Evolutionary conservation across 1,140 invertebrate species (phyloP).

Genomic region (Venturia canescens): DNA sequence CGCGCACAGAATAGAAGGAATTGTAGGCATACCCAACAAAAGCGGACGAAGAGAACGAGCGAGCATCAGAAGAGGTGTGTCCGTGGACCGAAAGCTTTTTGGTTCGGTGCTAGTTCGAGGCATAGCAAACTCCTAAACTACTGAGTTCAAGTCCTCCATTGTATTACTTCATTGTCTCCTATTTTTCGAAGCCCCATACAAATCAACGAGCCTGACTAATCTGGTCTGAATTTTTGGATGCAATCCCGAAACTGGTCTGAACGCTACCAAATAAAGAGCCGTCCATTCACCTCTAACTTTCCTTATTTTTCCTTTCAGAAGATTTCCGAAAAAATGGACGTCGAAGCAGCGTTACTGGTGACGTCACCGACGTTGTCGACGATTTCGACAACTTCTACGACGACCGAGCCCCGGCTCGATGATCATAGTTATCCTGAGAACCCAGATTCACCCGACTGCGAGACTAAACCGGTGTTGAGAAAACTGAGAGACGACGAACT

Average conservation of each 20-base stretch:
- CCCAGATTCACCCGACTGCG: slow-evolving; percentile 19
- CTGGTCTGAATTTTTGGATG: not conserved
- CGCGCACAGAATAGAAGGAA: not conserved
- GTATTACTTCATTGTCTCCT: not conserved
- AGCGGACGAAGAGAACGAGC: not conserved
- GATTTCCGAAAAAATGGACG: slow-evolving; percentile 31
- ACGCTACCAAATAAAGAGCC: not conserved
- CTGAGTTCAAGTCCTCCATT: slow-evolving; percentile 15
- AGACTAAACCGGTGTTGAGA: slow-evolving; percentile 61
- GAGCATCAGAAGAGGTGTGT: slow-evolving; percentile 30
- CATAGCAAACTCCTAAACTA: slow-evolving; percentile 3
- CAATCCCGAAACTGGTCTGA: not conserved
- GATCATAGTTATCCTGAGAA: slow-evolving; percentile 35
- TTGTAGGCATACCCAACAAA: slow-evolving; percentile 7
- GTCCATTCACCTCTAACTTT: not conserved
- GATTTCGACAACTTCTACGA: slow-evolving; percentile 41
- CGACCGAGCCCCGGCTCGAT: slow-evolving; percentile 12
- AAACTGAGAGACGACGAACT: slow-evolving; percentile 64
- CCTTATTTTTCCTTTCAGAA: slow-evolving; percentile 8
- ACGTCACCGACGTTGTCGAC: slow-evolving; percentile 43
- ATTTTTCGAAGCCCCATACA: slow-evolving; percentile 26
- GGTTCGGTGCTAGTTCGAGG: not conserved
- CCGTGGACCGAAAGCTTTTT: not conserved
- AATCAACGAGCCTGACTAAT: slow-evolving; percentile 39
- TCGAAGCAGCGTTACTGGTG: slow-evolving; percentile 44